phyloP scores from a whole-genome alignment of 2,113 vertebrate species.

The Muscicapa adusta region DNA sequence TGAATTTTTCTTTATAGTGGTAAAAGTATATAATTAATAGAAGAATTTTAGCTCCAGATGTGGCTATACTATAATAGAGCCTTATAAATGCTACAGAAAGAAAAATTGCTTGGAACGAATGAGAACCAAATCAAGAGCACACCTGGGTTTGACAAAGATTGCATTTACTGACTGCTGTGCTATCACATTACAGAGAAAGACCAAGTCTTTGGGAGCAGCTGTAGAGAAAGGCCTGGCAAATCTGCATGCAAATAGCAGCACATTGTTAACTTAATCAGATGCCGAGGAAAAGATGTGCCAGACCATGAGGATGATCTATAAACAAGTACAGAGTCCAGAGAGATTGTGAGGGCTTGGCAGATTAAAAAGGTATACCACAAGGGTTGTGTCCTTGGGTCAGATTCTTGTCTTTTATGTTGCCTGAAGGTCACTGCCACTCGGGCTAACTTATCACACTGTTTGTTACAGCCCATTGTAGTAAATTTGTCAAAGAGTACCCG shows the following conservation, averaged over 20 bases:
- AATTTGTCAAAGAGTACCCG: conserved; percentile 34
- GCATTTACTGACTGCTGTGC: conserved; percentile 98
- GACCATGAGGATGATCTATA: conserved; percentile 78
- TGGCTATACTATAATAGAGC: conserved; percentile 98
- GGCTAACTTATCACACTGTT: conserved; percentile 35
- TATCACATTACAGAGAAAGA: conserved; percentile 94
- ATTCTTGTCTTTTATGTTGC: conserved; percentile 40
- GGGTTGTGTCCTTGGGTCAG: conserved; percentile 70
- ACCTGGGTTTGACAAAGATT: conserved; percentile 99
- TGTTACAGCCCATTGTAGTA: conserved; percentile 11
- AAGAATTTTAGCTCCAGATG: conserved; percentile 94
- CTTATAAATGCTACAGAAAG: conserved; percentile 93
- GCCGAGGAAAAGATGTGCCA: conserved; percentile 94
- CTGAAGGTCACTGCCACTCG: conserved; percentile 58
- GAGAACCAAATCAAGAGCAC: conserved; percentile 95
- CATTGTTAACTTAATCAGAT: conserved; percentile 99
- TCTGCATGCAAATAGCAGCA: conserved; percentile 99
- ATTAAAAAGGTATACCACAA: conserved; percentile 74
- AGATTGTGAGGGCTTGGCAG: conserved; percentile 74
- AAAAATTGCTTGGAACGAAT: conserved; percentile 87
- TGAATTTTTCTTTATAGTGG: conserved; percentile 79
- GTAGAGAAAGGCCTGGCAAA: conserved; percentile 91
- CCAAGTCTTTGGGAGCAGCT: conserved; percentile 88
- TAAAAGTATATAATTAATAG: conserved; percentile 85
- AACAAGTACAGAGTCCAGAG: conserved; percentile 74